A percentile compares a stretch with the other conserved stretches of the same genome.
These are phyloP conservation scores for Vanessa tameamea DNA, from an alignment of 1,140 invertebrate genomes.

Conservation along the genomic window DNA sequence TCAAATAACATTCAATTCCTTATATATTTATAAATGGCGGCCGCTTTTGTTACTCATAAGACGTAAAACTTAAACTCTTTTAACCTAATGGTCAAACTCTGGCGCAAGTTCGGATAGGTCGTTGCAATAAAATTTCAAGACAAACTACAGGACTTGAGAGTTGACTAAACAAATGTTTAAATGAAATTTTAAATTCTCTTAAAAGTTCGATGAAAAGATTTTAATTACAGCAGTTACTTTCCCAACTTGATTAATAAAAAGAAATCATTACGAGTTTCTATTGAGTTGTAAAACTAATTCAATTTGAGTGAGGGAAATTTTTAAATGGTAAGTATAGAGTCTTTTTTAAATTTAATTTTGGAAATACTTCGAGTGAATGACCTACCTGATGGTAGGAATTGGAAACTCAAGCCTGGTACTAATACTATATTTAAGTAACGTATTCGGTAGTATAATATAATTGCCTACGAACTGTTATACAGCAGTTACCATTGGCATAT, in stretches of 20 bases:
- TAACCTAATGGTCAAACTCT: not conserved
- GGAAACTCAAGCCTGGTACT: too few relatives aligned
- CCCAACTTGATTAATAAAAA: slow-evolving; percentile 1
- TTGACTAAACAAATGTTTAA: slow-evolving; percentile 4
- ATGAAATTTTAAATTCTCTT: slow-evolving; percentile 4
- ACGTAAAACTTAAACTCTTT: not conserved
- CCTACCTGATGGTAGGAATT: too few relatives aligned
- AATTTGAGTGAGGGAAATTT: not conserved
- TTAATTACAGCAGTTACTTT: not conserved
- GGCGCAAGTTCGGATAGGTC: not conserved
- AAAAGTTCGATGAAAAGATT: slow-evolving; percentile 7
- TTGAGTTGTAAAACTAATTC: not conserved
- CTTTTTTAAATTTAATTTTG: too few relatives aligned
- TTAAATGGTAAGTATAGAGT: not conserved
- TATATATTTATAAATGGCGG: too few relatives aligned
- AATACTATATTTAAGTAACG: too few relatives aligned
- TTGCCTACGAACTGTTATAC: too few relatives aligned
- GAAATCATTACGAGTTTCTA: not conserved
- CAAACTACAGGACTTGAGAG: slow-evolving; percentile 5
- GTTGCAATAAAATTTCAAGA: not conserved
- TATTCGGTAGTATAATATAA: too few relatives aligned
- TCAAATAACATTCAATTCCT: too few relatives aligned
- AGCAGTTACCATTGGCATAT: too few relatives aligned
- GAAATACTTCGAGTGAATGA: too few relatives aligned
- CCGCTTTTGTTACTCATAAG: too few relatives aligned